A percentile compares a stretch with the other conserved stretches of the same genome.
phyloP scores from a whole-genome alignment of 2,797 vertebrate species.

The Brachymystax lenok region DNA sequence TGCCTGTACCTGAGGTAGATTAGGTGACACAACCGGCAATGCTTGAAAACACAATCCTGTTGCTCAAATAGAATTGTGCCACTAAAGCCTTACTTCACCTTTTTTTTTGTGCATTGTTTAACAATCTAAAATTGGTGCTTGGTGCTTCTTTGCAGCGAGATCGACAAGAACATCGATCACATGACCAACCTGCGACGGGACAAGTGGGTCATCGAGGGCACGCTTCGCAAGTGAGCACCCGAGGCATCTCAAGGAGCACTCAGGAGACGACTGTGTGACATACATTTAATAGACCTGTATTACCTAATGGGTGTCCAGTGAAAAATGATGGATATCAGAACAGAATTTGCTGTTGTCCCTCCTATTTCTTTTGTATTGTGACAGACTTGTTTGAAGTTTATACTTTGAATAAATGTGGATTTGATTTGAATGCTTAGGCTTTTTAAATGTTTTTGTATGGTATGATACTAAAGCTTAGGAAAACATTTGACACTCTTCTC shows the following conservation, averaged over 20 bases:
- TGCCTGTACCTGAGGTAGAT: slow-evolving; percentile 6
- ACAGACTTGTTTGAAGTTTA: no score
- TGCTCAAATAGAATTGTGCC: neutral
- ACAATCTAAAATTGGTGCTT: slow-evolving; percentile 13
- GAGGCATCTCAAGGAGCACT: neutral
- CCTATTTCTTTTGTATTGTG: no score
- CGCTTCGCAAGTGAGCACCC: slow-evolving; percentile 92
- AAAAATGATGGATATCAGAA: no score
- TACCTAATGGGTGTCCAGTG: no score
- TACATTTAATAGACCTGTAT: no score
- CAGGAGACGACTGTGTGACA: neutral
- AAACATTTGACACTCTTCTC: slow-evolving; percentile 3
- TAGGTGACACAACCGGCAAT: slow-evolving; percentile 30
- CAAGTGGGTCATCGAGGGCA: slow-evolving; percentile 93
- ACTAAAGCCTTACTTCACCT: neutral
- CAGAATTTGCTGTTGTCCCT: no score
- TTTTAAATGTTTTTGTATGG: neutral
- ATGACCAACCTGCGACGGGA: slow-evolving; percentile 96
- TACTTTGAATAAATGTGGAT: neutral
- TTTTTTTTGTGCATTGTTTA: neutral
- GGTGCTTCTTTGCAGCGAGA: slow-evolving; percentile 83
- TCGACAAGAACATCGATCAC: slow-evolving; percentile 95
- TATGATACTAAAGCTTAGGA: neutral
- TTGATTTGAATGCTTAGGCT: neutral
- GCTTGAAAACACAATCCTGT: slow-evolving; percentile 11